Base-by-base conservation (phyloP, 2,797 vertebrate species). In the Otus scops region DNA sequence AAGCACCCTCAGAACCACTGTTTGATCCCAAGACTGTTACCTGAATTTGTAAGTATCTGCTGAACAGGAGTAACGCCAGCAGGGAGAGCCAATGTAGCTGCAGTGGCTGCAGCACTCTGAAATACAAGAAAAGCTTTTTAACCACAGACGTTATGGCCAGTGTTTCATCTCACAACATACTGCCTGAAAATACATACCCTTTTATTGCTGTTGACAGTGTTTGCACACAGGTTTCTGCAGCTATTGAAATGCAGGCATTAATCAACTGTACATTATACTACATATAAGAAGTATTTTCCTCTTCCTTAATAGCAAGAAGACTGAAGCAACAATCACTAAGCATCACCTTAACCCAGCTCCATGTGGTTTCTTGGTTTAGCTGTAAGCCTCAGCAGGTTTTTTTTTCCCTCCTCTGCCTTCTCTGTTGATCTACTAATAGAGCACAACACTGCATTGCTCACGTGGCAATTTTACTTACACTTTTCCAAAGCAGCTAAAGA, bases 91-190 rank as follows among this genome's bases (percentile, higher is more conserved):
- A 99, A 98, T 0, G 99, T 99, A 91, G 99, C 99, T 80, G 99
- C 99, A 17, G 99, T 99, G 39, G 99, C 99, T 96, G 99, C 99
- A 97, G 99, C 99, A 98, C 99, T 99, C 99, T 99, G 97, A 90
- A 97, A 97, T 4, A 75, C 38, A 96, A 88, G 64, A 95, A 73
- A 69, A 84, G 22, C 8, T 34, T 85, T 95, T 93, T 67, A 95
- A 70, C 19, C 71, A 82, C 23, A 36, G 51, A 53, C 0, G 0
- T 34, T 81, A 63, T 16, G 19, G 34, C 24, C 50, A 83, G 7
- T 13, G 27, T 38, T 78, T 57, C 4, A 54, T 53, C 24, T 75
- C 53, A 34, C 71, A 78, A 70, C 23, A 57, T 4, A n/a, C 17
- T 73, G 67, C 57, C 54, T 89, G 64, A 92, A 86, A 79, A 70